Base-by-base conservation (phyloP, 1,140 invertebrate genomes). In the Zeugodacus cucurbitae region DNA sequence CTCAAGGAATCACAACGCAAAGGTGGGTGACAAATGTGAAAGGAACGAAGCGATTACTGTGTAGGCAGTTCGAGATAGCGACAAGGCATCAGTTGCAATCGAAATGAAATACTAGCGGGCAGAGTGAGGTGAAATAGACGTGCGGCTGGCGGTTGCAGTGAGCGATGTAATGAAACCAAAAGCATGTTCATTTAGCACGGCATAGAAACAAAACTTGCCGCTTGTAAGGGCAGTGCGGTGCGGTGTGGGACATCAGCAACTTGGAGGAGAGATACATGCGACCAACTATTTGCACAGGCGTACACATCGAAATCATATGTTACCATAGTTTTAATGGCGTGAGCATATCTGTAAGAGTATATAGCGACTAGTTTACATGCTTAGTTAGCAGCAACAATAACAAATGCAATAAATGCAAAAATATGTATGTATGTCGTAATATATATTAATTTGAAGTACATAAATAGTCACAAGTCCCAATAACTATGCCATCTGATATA, bases 1-100 rank as follows among this genome's bases (percentile, higher is more conserved):
- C 74, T 82, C 74, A 82, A 82, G 74, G 26, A 82, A 62, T 26
- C 58, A 54, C 41, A 82, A n/a, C 74, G n/a, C 41, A 82, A 82
- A 82, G 41, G 74, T 48, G 74, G 74, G 74, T 44, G 41, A 26
- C 74, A 48, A 82, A 82, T 41, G 74, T 82, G 41, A 82, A 82
- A 82, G 37, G 37, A 26, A 82, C 10, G n/a, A 48, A 48, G 74
- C n/a, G 37, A 5, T 34, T 62, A 26, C 17, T 74, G 67, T 74
- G 67, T 74, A 82, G 74, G 74, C 26, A 82, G 74, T 48, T 29
- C 48, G 74, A 48, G 22, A 82, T 34, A 48, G 44, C 44, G 4
- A 2, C 17, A 82, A 48, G 22, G 48, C n/a, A 82, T 3, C 74
- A 11, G 11, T 8, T 11, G 34, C 74, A 82, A 54, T 54, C 11